phyloP scores from a whole-genome alignment of 2,113 vertebrate species.

The Hylia prasina region DNA sequence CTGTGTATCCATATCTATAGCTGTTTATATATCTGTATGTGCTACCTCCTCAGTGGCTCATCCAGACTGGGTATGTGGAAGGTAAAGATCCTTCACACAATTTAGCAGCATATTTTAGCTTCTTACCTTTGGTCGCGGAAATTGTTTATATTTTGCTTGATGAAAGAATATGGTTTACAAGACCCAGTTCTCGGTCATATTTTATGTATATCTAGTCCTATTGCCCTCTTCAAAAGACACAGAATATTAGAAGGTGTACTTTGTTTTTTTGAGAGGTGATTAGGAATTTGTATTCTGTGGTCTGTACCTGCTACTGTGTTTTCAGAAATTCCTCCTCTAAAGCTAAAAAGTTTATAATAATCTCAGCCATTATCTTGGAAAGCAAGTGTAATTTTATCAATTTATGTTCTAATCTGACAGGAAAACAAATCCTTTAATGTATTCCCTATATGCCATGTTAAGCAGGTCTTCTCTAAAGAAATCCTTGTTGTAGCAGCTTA shows the following conservation, averaged over 20 bases:
- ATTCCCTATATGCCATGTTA: not conserved
- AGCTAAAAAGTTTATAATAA: not conserved
- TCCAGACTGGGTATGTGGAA: not conserved
- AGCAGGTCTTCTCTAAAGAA: not conserved
- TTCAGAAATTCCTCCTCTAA: not conserved
- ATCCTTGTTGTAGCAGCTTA: not conserved
- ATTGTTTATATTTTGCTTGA: not conserved
- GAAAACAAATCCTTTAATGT: not conserved
- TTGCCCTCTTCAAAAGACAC: not conserved
- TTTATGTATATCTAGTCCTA: not conserved
- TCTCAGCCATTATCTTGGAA: not conserved
- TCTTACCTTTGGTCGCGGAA: not conserved
- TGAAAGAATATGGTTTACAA: not conserved
- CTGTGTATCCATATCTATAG: not conserved
- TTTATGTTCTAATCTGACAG: not conserved
- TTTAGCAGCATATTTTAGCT: not conserved
- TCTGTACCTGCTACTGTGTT: not conserved
- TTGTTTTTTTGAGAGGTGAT: not conserved
- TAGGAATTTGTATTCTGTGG: not conserved
- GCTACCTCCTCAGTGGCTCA: not conserved
- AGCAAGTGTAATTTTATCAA: not conserved
- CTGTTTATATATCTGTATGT: fast-evolving
- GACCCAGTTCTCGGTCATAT: not conserved
- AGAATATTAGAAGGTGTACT: not conserved
- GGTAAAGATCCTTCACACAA: not conserved